Base-by-base conservation (phyloP, 2,113 vertebrate species). In the Mormyrus iriodes region DNA sequence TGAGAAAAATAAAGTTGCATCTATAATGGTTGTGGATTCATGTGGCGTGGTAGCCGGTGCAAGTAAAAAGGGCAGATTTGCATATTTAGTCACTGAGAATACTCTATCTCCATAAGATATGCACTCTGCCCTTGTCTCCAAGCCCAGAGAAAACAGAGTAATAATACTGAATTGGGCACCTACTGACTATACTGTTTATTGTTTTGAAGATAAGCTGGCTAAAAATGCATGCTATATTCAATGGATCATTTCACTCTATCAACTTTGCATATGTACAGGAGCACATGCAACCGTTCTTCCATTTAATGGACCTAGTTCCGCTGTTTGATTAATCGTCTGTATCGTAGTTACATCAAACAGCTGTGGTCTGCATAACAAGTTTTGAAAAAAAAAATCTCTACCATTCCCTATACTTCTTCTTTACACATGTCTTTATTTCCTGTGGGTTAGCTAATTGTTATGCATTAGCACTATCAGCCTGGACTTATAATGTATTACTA, bases 401-500 rank as follows among this genome's bases (percentile, higher is more conserved):
- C 5, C 10, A 5, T 27, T 48, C n/a, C 44, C n/a, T 19, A 69
- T 42, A 17, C 35, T 19, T 42, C 31, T 19, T 76, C 73, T 42
- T 19, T 42, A 79, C 73, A 27, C 24, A 3, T 21, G 44, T 31
- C 48, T 12, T 85, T 85, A 48, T 49, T 85, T 85, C 79, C 89
- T 88, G 65, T 76, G 87, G 61, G 87, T 88, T 73, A 49, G 48
- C 89, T 90, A 89, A 89, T 91, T 91, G 88, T 89, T 85, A 87
- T 88, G 89, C 89, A 87, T 89, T 88, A 88, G 53, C 52, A 39
- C 65, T 88, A 85, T 91, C 88, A 90, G 51, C 82, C 31, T 8
- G 58, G 65, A 88, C 85, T 88, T 88, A 89, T 90, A 79, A 89
- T 90, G 89, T 89, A 90, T 86, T 86, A 88, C n/a, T 79, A 49